phyloP scores from a whole-genome alignment of 1,140 invertebrate genomes.

The Triops cancriformis region DNA sequence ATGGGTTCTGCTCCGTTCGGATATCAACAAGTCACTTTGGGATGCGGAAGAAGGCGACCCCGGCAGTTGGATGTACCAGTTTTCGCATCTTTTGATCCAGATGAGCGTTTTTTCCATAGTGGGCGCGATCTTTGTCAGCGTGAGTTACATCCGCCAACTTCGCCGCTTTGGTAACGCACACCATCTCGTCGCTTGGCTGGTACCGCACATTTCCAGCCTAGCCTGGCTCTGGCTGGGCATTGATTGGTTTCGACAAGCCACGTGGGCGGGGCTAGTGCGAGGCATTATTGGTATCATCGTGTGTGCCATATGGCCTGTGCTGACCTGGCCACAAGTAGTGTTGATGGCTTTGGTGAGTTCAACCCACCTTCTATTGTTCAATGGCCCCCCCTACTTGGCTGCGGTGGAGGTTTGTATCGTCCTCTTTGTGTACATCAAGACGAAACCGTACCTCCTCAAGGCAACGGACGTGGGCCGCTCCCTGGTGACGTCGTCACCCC shows the following conservation, averaged over 20 bases:
- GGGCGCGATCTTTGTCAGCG: neutral
- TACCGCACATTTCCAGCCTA: constrained; percentile 23
- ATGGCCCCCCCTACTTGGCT: neutral
- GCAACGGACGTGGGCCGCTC: neutral
- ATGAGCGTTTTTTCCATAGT: neutral
- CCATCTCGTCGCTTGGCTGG: constrained; percentile 18
- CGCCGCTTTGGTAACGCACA: neutral
- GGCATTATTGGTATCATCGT: neutral
- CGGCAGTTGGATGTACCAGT: neutral
- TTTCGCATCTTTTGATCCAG: constrained; percentile 13
- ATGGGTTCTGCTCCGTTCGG: constrained; percentile 21
- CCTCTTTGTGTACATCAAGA: neutral
- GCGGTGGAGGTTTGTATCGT: neutral
- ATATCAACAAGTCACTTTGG: neutral
- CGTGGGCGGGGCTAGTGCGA: neutral
- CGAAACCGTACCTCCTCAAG: neutral
- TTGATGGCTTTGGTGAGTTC: neutral
- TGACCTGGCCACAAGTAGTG: neutral
- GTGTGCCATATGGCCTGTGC: neutral
- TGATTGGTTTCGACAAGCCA: constrained; percentile 19
- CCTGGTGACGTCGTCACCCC: neutral
- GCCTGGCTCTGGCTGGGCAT: constrained; percentile 25
- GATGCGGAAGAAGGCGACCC: neutral
- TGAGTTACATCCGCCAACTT: constrained; percentile 9
- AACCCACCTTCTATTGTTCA: neutral